Evolutionary conservation across 2,888 invertebrate species (phyloP), one percentile per base, ranked within the genome.

Genomic region (Tuberolachnus salignus): DNA sequence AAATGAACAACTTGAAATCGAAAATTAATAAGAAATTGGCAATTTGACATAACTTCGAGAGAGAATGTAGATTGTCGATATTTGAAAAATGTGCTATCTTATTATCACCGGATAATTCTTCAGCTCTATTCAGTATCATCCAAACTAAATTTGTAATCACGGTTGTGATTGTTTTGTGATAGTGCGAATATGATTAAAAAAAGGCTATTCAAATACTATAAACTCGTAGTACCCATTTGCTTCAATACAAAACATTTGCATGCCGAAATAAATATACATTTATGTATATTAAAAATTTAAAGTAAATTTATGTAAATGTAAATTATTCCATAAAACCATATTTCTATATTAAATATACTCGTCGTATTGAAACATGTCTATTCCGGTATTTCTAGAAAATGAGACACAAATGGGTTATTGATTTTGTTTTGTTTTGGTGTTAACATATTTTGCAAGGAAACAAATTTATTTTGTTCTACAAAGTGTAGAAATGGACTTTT

Each of bases 401-500:
- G 9, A 21, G 1, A 23, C 26, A 59, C 19, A 19, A 69, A 53
- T 53, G 34, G 19, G 34, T 53, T 70, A 70, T 70, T 70, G 42
- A 55, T 42, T 69, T 42, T n/a, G 19, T 42, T 55, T 69, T 34
- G 6, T 34, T 34, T 34, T 34, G 6, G 14, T 34, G 8, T 51
- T 19, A 53, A 69, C 1, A 42, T 42, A 21, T 53, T 9, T 10
- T 19, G 42, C 14, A 42, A 8, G 1, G 11, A 53, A 55, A 21
- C 42, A 19, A n/a, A 55, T 44, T 70, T 16, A 34, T 55, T 51
- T 19, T 71, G 26, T n/a, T 34, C 13, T 10, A 1, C 10, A 46
- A 21, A 55, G 19, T 51, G 21, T 19, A 61, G 34, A 59, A 49
- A 78, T 78, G 78, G 78, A 78, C 3, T 78, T 78, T 8, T 78